Base-by-base conservation (phyloP, 2,888 invertebrate genomes). In the Habroteleia sp. region DNA sequence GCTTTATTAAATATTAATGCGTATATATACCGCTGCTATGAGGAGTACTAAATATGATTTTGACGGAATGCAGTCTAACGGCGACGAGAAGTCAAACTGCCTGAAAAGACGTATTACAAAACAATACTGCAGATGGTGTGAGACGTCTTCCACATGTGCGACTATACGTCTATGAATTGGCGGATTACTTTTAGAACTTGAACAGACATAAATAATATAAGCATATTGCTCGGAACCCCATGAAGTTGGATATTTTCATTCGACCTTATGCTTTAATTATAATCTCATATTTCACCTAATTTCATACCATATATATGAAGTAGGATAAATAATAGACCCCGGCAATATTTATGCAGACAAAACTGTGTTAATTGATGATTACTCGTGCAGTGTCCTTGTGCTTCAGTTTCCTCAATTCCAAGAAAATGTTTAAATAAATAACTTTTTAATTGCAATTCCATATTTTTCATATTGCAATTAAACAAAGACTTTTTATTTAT, bases 111-210 rank as follows among this genome's bases (percentile, higher is more conserved):
- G 42, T 44, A 54, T 65, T 27, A 7, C 65, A 42, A 65, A 65
- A 65, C 65, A 65, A 52, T 65, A 29, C 52, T 14, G 29, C 65
- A 65, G 65, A 52, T 65, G 65, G 52, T 17, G 33, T 33, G 23
- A 31, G 52, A 52, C 65, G 65, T 44, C 65, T 65, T 27, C 52
- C 52, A 65, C 52, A 65, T 52, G 44, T 65, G 65, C 42, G 10
- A 29, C 41, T 39, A 23, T 42, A 31, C 17, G 31, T 46, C 41
- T 63, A 50, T 42, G 31, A 41, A 42, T 63, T 25, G 41, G 41
- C 25, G 50, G 42, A 29, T 50, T 50, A 50, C 62, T 62, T 62
- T 62, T 62, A 62, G 62, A 62, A 50, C 48, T 27, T 16, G 56
- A 33, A 10, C n/a, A 17, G 31, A 25, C 58, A 33, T 33, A 58